These are phyloP conservation scores for Actinopyga echinites DNA, from an alignment of 53 echinoderm and acorn worm species.

Conservation along the genomic window DNA sequence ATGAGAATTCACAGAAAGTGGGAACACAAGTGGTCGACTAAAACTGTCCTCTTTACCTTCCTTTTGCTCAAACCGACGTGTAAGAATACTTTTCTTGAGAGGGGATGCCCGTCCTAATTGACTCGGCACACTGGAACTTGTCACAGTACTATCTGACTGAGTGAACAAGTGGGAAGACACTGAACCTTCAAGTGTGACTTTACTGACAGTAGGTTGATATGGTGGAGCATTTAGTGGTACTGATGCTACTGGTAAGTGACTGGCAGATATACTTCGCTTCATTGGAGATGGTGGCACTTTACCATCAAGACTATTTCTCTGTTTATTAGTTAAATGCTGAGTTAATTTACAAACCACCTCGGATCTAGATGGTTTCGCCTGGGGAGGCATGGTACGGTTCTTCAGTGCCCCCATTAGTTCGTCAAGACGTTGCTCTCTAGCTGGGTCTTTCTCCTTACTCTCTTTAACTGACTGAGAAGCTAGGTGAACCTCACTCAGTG, in stretches of 20 bases:
- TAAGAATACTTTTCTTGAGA: slow-evolving; percentile 20
- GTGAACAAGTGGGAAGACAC: background rate
- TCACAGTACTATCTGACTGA: background rate
- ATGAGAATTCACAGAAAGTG: background rate
- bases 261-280: slow-evolving; percentile 33
- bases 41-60: slow-evolving; percentile 14
- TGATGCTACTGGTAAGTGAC: slow-evolving; percentile 26
- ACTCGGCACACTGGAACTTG: background rate
- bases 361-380: slow-evolving; percentile 77
- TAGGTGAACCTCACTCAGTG: slow-evolving; percentile 57
- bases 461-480: slow-evolving; percentile 39
- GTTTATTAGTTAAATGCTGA: slow-evolving; percentile 88
- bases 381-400: slow-evolving; percentile 23
- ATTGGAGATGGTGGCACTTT: slow-evolving; percentile 10
- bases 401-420: slow-evolving; percentile 51
- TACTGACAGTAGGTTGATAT: background rate
- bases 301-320: slow-evolving; percentile 53
- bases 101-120: background rate
- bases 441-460: slow-evolving; percentile 16
- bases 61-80: slow-evolving; percentile 27
- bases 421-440: slow-evolving; percentile 51
- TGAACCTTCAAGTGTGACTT: background rate
- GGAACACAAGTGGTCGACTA: background rate
- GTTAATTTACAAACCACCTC: slow-evolving; percentile 97
- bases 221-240: slow-evolving; percentile 41